A percentile compares a stretch with the other conserved stretches of the same genome.
phyloP scores from a whole-genome alignment of 2,797 vertebrate species.

The Acipenser transmontanus region DNA sequence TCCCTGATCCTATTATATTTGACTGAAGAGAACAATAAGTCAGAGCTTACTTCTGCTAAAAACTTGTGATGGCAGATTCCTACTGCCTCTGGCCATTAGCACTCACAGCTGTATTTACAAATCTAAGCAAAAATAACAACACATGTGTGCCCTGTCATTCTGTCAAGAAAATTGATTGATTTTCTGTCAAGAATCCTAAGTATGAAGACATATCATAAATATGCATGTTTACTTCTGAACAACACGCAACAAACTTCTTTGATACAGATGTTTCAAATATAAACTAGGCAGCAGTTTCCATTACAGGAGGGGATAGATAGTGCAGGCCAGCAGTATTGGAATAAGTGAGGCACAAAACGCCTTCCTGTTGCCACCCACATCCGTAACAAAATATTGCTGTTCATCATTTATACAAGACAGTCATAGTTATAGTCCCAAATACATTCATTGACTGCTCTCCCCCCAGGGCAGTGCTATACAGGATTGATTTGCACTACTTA shows the following conservation, averaged over 20 bases:
- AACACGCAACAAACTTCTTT: slow-evolving; percentile 20
- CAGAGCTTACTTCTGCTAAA: neutral
- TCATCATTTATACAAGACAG: too few relatives aligned
- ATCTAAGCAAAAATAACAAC: slow-evolving; percentile 25
- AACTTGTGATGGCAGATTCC: neutral
- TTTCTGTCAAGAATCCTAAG: slow-evolving; percentile 20
- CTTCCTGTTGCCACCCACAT: slow-evolving; percentile 18
- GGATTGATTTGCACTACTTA: too few relatives aligned
- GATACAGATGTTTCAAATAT: slow-evolving; percentile 25
- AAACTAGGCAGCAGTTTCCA: slow-evolving; percentile 13
- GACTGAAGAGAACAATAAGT: too few relatives aligned
- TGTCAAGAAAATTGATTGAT: slow-evolving; percentile 9
- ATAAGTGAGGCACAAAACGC: slow-evolving; percentile 13
- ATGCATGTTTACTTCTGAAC: slow-evolving; percentile 21
- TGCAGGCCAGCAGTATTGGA: slow-evolving; percentile 5
- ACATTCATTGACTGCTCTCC: too few relatives aligned
- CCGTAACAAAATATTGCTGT: slow-evolving; percentile 3
- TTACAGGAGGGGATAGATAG: slow-evolving; percentile 2
- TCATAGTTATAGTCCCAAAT: too few relatives aligned
- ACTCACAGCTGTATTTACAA: slow-evolving; percentile 36
- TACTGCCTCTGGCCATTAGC: slow-evolving; percentile 5
- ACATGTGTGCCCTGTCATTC: slow-evolving; percentile 21
- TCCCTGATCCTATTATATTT: too few relatives aligned
- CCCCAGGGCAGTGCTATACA: too few relatives aligned
- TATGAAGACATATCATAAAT: slow-evolving; percentile 21